Base-by-base conservation (phyloP, 30 jellyfish, hydroid and myxozoan genomes). In the Aurelia aurita region DNA sequence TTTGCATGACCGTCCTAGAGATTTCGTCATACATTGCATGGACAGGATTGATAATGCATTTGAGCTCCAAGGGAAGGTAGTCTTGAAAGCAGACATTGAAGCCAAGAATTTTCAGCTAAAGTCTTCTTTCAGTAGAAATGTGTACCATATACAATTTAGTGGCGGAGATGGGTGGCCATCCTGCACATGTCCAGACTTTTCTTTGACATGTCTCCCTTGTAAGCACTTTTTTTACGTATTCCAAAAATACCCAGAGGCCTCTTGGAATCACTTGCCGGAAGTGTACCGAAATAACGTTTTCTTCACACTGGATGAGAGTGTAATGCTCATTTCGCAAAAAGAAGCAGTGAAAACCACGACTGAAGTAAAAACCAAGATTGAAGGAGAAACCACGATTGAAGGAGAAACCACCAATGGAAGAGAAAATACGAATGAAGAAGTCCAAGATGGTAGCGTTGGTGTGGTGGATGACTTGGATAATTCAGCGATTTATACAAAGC, bases 1-100 rank as follows among this genome's bases (percentile, higher is more conserved):
- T 69, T 26, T 69, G 35, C 60, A 44, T 19, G 63, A 69, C 64
- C 81, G 81, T n/a, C 81, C 81, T 11, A 29, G 81, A 27, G 45
- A 39, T 21, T 34, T 69, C 5, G 63, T 69, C 60, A 22, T 39
- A n/a, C 81, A 69, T 3, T 69, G 81, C 45, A 34, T 22, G 64
- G 63, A 69, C 19, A 29, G 64, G 64, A 62, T 21, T n/a, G 74
- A 62, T 8, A 29, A 62, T 14, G 47, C 47, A 29, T 25, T 11
- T 29, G 47, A 25, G 43, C 74, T 62, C 43, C 74, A 25, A 18
- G 74, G n/a, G n/a, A 21, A 25, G 27, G 47, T 21, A 2, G 47
- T 62, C 43, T 21, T 62, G 27, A 29, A 62, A 25, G 47, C 47
- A 62, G 74, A 62, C 16, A 69, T 7, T 19, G 12, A 29, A 27